These are phyloP conservation scores for Cryptocephalus primarius DNA, from an alignment of 2,888 invertebrate genomes.

Conservation along the genomic window DNA sequence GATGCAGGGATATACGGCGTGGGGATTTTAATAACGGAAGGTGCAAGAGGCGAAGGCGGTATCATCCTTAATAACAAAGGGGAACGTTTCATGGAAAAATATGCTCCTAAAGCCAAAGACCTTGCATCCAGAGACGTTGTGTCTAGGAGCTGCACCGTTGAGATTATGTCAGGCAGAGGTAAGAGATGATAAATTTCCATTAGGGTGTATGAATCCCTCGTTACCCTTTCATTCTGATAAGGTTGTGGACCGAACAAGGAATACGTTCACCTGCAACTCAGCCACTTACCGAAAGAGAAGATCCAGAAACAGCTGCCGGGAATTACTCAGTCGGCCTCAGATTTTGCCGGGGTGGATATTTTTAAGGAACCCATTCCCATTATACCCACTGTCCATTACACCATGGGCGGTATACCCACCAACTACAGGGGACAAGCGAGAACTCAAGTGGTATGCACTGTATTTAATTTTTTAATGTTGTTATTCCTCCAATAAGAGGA, in stretches of 20 bases:
- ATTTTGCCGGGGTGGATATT: constrained; percentile 57
- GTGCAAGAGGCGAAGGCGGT: constrained; percentile 91
- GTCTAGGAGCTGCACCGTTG: constrained; percentile 88
- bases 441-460: constrained; percentile 16
- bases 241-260: constrained; percentile 51
- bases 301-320: constrained; percentile 41
- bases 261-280: constrained; percentile 48
- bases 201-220: too few relatives aligned
- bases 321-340: constrained; percentile 53
- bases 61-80: constrained; percentile 89
- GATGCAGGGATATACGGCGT: constrained; percentile 66
- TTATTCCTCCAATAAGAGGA: too few relatives aligned
- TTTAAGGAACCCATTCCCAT: constrained; percentile 56
- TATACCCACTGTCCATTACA: constrained; percentile 58
- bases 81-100: constrained; percentile 94
- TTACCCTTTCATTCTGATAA: too few relatives aligned
- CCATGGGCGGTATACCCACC: constrained; percentile 60
- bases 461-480: too few relatives aligned
- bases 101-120: constrained; percentile 95
- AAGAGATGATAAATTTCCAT: too few relatives aligned
- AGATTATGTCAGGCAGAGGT: constrained; percentile 29
- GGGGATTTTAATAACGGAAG: constrained; percentile 94
- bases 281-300: constrained; percentile 50
- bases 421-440: constrained; percentile 55
- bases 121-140: constrained; percentile 94